These are phyloP conservation scores for Kryptopterus vitreolus DNA, from an alignment of 2,797 vertebrate species.

Conservation along the genomic window DNA sequence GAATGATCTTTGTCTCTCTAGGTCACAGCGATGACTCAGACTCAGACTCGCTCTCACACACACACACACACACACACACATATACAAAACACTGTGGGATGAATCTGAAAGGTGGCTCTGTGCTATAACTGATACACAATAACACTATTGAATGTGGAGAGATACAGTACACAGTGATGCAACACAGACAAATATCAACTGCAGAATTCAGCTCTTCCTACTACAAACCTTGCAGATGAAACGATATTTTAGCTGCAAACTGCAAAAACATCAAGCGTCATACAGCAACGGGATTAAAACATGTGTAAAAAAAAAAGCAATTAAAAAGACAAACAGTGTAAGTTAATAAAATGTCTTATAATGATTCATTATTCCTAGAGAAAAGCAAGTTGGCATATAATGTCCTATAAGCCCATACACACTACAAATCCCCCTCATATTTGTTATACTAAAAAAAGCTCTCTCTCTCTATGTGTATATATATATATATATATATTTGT, in stretches of 20 bases:
- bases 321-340: not conserved
- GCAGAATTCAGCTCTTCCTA: not conserved
- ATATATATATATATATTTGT: too few species aligned
- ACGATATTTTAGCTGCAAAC: not conserved
- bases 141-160: slow-evolving; percentile 36
- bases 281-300: too few species aligned
- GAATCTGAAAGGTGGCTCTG: slow-evolving; percentile 38
- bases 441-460: too few species aligned
- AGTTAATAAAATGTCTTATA: not conserved
- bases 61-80: not conserved
- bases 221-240: not conserved
- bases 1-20: slow-evolving; percentile 36
- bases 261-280: not conserved
- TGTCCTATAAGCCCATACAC: not conserved
- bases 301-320: not conserved
- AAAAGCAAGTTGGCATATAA: not conserved
- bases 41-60: not conserved
- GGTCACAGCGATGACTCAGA: slow-evolving; percentile 41
- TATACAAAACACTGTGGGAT: slow-evolving; percentile 42
- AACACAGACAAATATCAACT: not conserved
- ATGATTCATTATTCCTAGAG: not conserved
- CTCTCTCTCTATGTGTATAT: too few species aligned
- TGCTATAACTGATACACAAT: slow-evolving; percentile 40
- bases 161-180: not conserved
- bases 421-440: not conserved